Conservation (phyloP, 2,888 invertebrate species). For the Scaptomyza polygonia region DNA sequence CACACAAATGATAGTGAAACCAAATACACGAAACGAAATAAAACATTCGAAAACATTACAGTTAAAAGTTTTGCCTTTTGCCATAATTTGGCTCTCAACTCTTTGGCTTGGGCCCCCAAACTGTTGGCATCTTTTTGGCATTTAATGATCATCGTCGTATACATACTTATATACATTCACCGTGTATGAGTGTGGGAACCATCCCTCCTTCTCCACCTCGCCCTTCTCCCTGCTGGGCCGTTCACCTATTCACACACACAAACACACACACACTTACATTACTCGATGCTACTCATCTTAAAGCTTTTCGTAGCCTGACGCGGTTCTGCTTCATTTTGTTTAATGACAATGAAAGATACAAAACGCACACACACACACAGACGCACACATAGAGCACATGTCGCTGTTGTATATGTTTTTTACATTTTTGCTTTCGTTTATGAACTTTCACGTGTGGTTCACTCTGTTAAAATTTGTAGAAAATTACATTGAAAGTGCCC, state of each 20-base stretch:
- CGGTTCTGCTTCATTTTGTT: conserved; percentile 80
- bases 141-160: conserved; percentile 70
- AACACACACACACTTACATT: conserved; percentile 9
- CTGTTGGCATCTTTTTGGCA: conserved; percentile 71
- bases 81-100: conserved; percentile 70
- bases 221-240: neutral
- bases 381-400: conserved; percentile 13
- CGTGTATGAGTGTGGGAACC: conserved; percentile 24
- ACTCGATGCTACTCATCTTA: conserved; percentile 38
- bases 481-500: conserved; percentile 66
- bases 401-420: conserved; percentile 20
- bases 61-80: conserved; percentile 72
- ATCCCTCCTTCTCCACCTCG: neutral
- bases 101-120: conserved; percentile 57
- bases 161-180: conserved; percentile 49
- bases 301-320: conserved; percentile 70
- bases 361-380: conserved; percentile 29
- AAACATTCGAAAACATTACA: conserved; percentile 74
- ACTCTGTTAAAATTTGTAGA: conserved; percentile 44
- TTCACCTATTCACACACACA: conserved; percentile 5
- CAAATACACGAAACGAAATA: conserved; percentile 55
- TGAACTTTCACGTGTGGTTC: conserved; percentile 74
- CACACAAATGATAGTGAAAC: conserved; percentile 64
- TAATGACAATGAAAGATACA: conserved; percentile 70
- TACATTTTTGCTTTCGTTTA: conserved; percentile 77